Percentiles rank a stretch among this genome's conserved stretches.
Evolutionary conservation across 2,888 invertebrate genomes (phyloP).

Genomic region (Euclidia mi): DNA sequence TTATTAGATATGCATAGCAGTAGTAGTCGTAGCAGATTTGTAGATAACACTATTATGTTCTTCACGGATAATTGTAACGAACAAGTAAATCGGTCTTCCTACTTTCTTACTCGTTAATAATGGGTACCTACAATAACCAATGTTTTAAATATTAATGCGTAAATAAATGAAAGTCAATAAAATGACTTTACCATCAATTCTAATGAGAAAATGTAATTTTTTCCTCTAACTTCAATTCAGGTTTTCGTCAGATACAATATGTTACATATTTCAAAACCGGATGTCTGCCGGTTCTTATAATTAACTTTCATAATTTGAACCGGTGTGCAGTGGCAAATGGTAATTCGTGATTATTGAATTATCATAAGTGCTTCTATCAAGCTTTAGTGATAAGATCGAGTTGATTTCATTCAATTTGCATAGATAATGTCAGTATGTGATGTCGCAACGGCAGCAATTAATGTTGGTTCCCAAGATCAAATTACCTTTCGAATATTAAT

Average conservation of each 20-base stretch:
- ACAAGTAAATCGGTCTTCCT: too few species aligned
- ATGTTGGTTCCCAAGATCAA: not conserved
- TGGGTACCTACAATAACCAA: too few species aligned
- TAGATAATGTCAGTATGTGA: constrained; percentile 4
- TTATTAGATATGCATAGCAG: too few species aligned
- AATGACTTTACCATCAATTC: too few species aligned
- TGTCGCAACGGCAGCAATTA: not conserved
- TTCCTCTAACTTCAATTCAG: too few species aligned
- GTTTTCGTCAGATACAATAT: not conserved
- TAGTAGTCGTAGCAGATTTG: too few species aligned
- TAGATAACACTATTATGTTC: too few species aligned
- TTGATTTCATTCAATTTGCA: constrained; percentile 8
- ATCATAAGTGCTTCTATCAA: not conserved
- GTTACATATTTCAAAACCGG: not conserved
- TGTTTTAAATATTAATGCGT: too few species aligned
- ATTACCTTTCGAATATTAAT: not conserved
- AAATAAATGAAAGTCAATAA: too few species aligned
- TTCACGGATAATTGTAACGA: too few species aligned
- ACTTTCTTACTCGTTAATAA: too few species aligned
- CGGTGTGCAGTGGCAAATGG: not conserved
- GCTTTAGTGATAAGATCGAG: constrained; percentile 3
- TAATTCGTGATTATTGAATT: constrained; percentile 6
- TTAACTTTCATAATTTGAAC: not conserved
- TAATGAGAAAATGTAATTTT: too few species aligned
- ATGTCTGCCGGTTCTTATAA: not conserved